Evolutionary conservation across 2,113 vertebrate species (phyloP), one percentile per base, ranked within the genome.

Genomic region (Vanacampus margaritifer): DNA sequence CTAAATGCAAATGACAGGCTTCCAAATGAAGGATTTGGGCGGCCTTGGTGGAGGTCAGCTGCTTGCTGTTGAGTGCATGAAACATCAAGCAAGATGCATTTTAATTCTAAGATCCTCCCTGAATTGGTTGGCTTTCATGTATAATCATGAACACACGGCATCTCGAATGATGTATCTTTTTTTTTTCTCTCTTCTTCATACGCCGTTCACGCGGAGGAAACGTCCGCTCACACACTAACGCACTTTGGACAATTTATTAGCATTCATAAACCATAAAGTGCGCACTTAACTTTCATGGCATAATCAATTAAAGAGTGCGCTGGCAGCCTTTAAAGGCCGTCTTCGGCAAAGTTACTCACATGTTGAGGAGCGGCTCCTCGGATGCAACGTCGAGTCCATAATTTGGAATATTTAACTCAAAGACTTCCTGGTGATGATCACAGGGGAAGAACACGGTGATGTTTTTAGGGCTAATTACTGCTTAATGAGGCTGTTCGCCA

Each of bases 211-310:
- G 5, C 54, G 5, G 58, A 13, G 21, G 13, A n/a, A 62, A 62
- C 8, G 23, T 43, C n/a, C 59, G n/a, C 37, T 43, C 37, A 13
- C 13, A 8, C n/a, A 17, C 21, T 11, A 51, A 51, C 9, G 26
- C 54, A 37, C 37, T 17, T 14, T 17, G 60, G 60, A 62, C 60
- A 62, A 45, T 62, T 62, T 62, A 62, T 62, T 17, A 45, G 37
- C 39, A 62, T 62, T 62, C 60, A 62, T 62, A 62, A 62, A 62
- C 6, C 60, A 61, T 61, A 62, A 62, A 62, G 39, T 26, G 60
- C 60, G 26, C 60, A 43, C 37, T 62, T 43, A 62, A 23, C n/a
- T 62, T 62, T 62, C 60, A 62, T 24, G n/a, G 60, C 39, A 62
- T 62, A 62, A 62, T 62, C 60, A 62, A 62, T 62, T 62, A 43